Evolutionary conservation across 2,113 vertebrate species (phyloP).

Genomic region (Tor tambroides): DNA sequence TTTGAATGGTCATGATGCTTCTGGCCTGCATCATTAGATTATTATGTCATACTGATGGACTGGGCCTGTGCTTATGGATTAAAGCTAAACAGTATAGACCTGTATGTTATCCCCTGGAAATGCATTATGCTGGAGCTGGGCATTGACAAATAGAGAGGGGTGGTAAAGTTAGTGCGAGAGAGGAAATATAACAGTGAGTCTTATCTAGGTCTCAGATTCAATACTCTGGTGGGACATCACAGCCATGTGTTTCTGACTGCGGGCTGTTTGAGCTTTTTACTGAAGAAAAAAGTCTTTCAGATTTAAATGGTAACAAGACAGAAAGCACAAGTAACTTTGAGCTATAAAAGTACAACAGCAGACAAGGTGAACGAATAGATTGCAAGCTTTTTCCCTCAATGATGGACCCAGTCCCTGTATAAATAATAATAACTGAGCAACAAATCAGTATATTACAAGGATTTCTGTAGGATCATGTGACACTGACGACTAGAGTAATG

Average conservation of each 20-base stretch:
- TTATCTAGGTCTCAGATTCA: conserved; percentile 62
- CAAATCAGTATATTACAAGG: no score
- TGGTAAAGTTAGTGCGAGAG: conserved; percentile 14
- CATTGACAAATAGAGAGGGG: conserved; percentile 22
- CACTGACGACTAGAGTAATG: no score
- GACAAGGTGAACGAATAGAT: background rate
- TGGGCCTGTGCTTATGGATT: conserved; percentile 26
- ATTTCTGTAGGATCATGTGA: no score
- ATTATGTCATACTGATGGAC: conserved; percentile 36
- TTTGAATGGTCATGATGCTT: background rate
- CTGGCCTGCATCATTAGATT: background rate
- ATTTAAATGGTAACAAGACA: conserved; percentile 62
- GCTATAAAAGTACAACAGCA: background rate
- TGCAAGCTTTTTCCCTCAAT: conserved; percentile 3
- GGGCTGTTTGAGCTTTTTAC: conserved; percentile 49
- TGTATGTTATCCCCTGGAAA: conserved; percentile 16
- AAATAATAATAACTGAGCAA: no score
- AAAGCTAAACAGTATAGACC: conserved; percentile 9
- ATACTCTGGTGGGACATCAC: conserved; percentile 35
- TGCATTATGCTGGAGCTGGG: conserved; percentile 29
- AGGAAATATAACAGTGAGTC: conserved; percentile 37
- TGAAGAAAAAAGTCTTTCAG: conserved; percentile 48
- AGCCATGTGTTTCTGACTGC: conserved; percentile 37
- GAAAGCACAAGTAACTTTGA: conserved; percentile 4
- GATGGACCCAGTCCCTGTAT: background rate